These are phyloP conservation scores for Diplosoma virens DNA, from an alignment of 23 tunicate species.

Conservation along the genomic window DNA sequence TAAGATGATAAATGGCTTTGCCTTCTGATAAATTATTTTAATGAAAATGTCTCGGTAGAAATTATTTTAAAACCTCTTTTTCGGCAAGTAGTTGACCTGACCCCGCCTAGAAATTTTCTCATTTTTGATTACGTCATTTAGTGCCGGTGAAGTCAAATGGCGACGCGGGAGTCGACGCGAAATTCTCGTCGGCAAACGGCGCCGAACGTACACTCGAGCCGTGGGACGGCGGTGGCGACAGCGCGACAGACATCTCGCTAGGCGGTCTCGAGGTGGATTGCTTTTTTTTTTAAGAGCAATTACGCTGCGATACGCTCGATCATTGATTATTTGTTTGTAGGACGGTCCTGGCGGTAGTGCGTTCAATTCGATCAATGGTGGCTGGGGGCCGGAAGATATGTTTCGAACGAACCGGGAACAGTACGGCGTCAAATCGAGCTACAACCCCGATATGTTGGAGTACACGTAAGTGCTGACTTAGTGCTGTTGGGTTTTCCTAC, in stretches of 20 bases:
- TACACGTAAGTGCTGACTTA: conserved; percentile 75
- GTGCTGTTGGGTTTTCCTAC: too few species aligned
- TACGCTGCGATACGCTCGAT: background rate
- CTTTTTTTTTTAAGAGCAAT: background rate
- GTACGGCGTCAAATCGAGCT: conserved; percentile 78
- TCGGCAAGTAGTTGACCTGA: too few species aligned
- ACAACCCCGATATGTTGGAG: conserved; percentile 56
- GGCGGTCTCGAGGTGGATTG: conserved; percentile 51
- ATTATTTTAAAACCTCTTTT: too few species aligned
- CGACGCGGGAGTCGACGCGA: conserved; percentile 14
- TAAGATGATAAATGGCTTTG: too few species aligned
- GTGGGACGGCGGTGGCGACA: conserved; percentile 85
- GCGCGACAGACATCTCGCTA: conserved; percentile 16
- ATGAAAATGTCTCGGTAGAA: too few species aligned
- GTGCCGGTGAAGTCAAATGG: conserved; percentile 57
- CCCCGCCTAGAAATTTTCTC: too few species aligned
- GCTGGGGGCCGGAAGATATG: conserved; percentile 79
- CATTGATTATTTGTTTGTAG: conserved; percentile 3
- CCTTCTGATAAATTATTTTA: too few species aligned
- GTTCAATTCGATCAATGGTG: background rate
- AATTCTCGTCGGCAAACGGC: conserved; percentile 28
- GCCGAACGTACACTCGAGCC: conserved; percentile 41
- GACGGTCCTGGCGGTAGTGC: conserved; percentile 13
- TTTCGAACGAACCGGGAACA: conserved; percentile 55
- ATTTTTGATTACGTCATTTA: too few species aligned